Evolutionary conservation across 1,140 invertebrate genomes (phyloP).

Genomic region (Alviniconcha marisindica): DNA sequence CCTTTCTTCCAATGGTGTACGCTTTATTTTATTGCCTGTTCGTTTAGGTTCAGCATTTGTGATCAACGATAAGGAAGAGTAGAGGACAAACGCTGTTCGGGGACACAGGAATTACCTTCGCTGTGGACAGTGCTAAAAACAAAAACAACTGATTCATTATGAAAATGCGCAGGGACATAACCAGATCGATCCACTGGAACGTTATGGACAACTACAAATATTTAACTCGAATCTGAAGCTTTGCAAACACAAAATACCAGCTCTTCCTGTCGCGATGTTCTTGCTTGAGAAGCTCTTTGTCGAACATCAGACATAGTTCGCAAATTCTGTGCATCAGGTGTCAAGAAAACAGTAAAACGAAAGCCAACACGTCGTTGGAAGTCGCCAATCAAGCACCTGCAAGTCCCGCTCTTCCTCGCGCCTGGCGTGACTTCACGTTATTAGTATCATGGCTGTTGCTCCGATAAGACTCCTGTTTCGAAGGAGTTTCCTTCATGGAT

Average conservation of each 20-base stretch:
- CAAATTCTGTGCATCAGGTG: neutral
- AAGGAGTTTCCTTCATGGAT: conserved; percentile 31
- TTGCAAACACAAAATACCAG: neutral
- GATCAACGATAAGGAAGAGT: too few species aligned
- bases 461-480: conserved; percentile 30
- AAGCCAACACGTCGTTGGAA: conserved; percentile 10
- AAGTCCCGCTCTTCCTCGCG: conserved; percentile 14
- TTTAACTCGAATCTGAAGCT: too few species aligned
- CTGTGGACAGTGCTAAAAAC: neutral
- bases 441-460: conserved; percentile 37
- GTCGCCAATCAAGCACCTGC: conserved; percentile 12
- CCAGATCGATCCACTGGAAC: too few species aligned
- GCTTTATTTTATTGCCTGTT: too few species aligned
- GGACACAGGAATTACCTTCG: too few species aligned
- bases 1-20: too few species aligned
- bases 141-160: neutral
- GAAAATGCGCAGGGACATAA: neutral
- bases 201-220: too few species aligned
- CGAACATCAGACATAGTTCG: conserved; percentile 6
- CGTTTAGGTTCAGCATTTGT: too few species aligned
- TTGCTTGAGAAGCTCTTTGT: neutral
- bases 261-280: conserved; percentile 10
- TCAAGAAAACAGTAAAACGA: neutral
- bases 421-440: neutral
- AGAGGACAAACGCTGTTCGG: too few species aligned